Evolutionary conservation across 2,888 invertebrate species (phyloP).

Genomic region (Lasioglossum morio): DNA sequence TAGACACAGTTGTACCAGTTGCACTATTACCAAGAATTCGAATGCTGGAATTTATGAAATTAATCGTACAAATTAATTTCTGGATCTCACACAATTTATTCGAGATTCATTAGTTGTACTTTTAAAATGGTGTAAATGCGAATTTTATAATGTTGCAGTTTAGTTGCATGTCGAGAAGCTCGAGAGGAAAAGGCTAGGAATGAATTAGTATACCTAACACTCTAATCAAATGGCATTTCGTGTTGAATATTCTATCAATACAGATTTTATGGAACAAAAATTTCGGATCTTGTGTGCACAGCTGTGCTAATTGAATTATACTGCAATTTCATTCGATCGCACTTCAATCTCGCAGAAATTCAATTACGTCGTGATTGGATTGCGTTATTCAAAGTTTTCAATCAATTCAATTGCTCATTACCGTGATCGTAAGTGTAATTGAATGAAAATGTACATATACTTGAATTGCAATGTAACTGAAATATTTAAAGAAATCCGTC

Average conservation of each 20-base stretch:
- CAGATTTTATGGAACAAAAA: neutral
- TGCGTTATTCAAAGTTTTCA: too few species aligned
- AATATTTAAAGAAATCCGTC: neutral
- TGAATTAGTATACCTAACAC: neutral
- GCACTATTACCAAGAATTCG: neutral
- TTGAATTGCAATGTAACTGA: neutral
- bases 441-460: neutral
- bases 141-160: neutral
- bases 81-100: too few species aligned
- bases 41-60: too few species aligned
- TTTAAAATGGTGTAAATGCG: neutral
- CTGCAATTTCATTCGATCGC: neutral
- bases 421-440: neutral
- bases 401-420: neutral
- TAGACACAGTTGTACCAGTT: neutral
- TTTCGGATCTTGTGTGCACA: neutral
- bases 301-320: neutral
- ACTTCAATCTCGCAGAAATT: neutral
- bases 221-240: neutral
- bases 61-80: neutral
- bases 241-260: neutral
- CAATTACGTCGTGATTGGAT: neutral
- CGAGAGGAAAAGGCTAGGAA: neutral
- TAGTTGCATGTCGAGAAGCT: neutral
- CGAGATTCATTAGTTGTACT: too few species aligned